Conservation (phyloP, 2,888 invertebrate genomes). For the Parasteatoda lunata region DNA sequence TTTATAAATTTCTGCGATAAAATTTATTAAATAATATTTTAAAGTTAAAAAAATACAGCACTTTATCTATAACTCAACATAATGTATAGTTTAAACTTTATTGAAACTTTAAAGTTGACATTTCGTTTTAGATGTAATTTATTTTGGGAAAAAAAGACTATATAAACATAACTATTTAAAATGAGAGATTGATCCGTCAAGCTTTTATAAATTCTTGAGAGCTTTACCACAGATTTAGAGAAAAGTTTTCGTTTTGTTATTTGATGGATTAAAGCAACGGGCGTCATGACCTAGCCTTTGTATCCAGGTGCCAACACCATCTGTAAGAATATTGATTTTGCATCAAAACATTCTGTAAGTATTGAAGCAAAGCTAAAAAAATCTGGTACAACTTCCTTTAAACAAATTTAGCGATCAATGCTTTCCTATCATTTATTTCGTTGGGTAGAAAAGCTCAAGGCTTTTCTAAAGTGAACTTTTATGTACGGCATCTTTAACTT, state of each 20-base stretch:
- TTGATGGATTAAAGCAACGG: slow-evolving; percentile 42
- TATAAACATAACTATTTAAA: too few species aligned
- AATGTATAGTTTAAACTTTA: too few species aligned
- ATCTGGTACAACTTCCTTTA: slow-evolving; percentile 53
- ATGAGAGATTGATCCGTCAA: background rate
- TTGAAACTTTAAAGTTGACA: too few species aligned
- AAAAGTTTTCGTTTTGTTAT: slow-evolving; percentile 39
- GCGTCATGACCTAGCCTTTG: slow-evolving; percentile 50
- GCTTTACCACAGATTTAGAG: slow-evolving; percentile 23
- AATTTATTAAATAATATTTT: too few species aligned
- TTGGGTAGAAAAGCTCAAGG: slow-evolving; percentile 14
- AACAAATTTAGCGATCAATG: slow-evolving; percentile 58
- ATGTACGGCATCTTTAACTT: slow-evolving; percentile 2
- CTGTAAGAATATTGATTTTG: slow-evolving; percentile 60
- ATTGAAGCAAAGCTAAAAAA: slow-evolving; percentile 57
- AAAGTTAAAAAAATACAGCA: too few species aligned
- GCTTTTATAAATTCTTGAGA: slow-evolving; percentile 18
- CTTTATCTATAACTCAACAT: too few species aligned
- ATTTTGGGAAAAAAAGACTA: too few species aligned
- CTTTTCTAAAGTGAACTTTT: slow-evolving; percentile 19
- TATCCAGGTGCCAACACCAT: slow-evolving; percentile 58
- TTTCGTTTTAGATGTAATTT: too few species aligned
- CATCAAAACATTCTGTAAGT: slow-evolving; percentile 64
- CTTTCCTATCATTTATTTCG: slow-evolving; percentile 40
- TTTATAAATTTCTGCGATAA: too few species aligned